Evolutionary conservation across 2,888 invertebrate genomes (phyloP).

Genomic region (Cantharis rustica): DNA sequence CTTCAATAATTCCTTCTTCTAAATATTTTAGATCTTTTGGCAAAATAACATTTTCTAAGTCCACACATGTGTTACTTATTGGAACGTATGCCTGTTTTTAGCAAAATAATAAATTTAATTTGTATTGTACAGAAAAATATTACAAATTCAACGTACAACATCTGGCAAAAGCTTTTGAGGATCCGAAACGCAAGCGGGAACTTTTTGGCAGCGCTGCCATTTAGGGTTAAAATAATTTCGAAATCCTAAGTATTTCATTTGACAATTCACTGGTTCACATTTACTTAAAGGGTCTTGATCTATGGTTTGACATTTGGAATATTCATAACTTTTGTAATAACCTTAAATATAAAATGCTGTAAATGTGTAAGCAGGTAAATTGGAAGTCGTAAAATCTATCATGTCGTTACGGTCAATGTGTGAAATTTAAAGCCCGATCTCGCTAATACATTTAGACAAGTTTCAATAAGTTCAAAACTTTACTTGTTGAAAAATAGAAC

Average conservation of each 20-base stretch:
- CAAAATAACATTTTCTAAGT: conserved; percentile 49
- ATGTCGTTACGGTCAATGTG: too few relatives aligned
- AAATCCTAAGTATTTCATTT: conserved; percentile 61
- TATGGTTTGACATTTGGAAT: conserved; percentile 43
- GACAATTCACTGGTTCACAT: conserved; percentile 61
- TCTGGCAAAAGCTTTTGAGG: conserved; percentile 46
- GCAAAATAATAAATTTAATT: neutral
- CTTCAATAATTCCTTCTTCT: conserved; percentile 34
- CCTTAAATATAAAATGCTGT: conserved; percentile 21
- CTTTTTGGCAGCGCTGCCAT: conserved; percentile 49
- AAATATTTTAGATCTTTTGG: conserved; percentile 44
- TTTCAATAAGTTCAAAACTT: too few relatives aligned
- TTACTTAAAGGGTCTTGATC: conserved; percentile 58
- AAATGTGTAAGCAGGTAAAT: neutral
- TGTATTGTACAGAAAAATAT: neutral
- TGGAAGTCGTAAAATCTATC: too few relatives aligned
- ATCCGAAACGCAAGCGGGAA: conserved; percentile 51
- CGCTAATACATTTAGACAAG: too few relatives aligned
- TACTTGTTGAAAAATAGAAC: too few relatives aligned
- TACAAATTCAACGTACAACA: conserved; percentile 41
- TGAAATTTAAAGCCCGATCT: too few relatives aligned
- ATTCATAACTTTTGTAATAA: conserved; percentile 29
- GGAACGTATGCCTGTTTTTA: conserved; percentile 52
- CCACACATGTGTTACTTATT: conserved; percentile 52
- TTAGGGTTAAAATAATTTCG: conserved; percentile 58